Evolutionary conservation across 2,797 vertebrate genomes (phyloP).

Genomic region (Thamnophis elegans): DNA sequence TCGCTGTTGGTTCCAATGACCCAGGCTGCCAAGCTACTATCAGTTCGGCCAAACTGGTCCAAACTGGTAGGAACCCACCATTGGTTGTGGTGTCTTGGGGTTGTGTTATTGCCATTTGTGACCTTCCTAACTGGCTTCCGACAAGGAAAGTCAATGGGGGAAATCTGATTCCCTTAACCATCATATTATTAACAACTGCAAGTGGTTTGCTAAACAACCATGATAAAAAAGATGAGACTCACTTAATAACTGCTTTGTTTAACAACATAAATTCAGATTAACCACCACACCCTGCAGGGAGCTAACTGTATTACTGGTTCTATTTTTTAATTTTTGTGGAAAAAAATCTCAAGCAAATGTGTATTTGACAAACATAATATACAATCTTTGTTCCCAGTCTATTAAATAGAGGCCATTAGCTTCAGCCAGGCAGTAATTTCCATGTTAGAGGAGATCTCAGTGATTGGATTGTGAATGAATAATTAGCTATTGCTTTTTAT

Average conservation of each 20-base stretch:
- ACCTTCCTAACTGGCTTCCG: neutral
- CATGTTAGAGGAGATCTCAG: conserved; percentile 30
- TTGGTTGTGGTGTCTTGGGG: neutral
- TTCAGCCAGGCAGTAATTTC: conserved; percentile 25
- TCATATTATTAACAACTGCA: neutral
- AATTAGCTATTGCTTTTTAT: conserved; percentile 33
- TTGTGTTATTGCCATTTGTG: neutral
- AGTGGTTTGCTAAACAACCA: neutral
- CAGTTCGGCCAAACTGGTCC: too few species aligned
- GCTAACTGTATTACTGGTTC: neutral
- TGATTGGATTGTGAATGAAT: neutral
- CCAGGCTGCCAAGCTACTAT: too few species aligned
- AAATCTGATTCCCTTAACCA: neutral
- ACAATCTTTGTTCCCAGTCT: neutral
- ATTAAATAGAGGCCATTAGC: conserved; percentile 26
- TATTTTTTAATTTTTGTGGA: neutral
- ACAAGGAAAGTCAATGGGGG: neutral
- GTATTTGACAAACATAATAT: conserved; percentile 13
- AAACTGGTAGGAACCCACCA: too few species aligned
- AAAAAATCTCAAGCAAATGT: neutral
- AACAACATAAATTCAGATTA: neutral
- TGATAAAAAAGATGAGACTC: neutral
- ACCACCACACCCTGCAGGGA: neutral
- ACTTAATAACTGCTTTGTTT: neutral
- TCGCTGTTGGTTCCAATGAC: too few species aligned